These are phyloP conservation scores for Henricia sp. DNA, from an alignment of 53 echinoderm and acorn worm genomes.

Conservation along the genomic window DNA sequence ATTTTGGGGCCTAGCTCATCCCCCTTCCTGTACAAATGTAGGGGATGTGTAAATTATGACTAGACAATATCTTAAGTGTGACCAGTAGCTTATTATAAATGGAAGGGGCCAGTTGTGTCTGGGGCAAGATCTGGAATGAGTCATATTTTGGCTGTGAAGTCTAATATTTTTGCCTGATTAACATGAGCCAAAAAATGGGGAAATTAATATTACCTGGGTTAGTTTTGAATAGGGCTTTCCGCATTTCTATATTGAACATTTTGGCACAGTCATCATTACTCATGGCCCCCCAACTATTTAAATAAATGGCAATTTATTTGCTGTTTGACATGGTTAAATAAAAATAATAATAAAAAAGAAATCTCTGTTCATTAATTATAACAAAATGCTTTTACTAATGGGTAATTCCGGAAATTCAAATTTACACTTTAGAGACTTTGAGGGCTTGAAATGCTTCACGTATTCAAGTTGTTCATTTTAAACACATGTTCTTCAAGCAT, in stretches of 20 bases:
- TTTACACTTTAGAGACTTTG: too few relatives aligned
- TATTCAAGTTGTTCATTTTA: too few relatives aligned
- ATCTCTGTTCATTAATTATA: too few relatives aligned
- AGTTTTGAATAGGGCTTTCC: not conserved
- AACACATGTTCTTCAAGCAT: too few relatives aligned
- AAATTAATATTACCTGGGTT: too few relatives aligned
- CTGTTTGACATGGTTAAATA: not conserved
- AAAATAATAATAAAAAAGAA: too few relatives aligned
- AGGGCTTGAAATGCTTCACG: too few relatives aligned
- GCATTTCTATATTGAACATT: not conserved
- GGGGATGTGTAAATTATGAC: not conserved
- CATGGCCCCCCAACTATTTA: not conserved
- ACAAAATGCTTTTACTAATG: too few relatives aligned
- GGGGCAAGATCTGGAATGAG: conserved; percentile 4
- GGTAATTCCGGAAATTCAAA: too few relatives aligned
- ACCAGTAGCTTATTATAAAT: not conserved
- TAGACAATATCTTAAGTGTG: not conserved
- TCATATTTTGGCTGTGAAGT: conserved; percentile 15
- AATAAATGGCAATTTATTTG: not conserved
- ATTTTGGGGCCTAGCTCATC: not conserved
- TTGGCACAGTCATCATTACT: not conserved
- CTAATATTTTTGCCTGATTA: too few relatives aligned
- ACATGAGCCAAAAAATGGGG: too few relatives aligned
- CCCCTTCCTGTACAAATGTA: not conserved
- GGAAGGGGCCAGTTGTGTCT: conserved; percentile 45